Percentiles rank a stretch among this genome's conserved stretches.
These are phyloP conservation scores for Brachionus sp. DNA, from an alignment of 1,140 invertebrate species.

Conservation along the genomic window DNA sequence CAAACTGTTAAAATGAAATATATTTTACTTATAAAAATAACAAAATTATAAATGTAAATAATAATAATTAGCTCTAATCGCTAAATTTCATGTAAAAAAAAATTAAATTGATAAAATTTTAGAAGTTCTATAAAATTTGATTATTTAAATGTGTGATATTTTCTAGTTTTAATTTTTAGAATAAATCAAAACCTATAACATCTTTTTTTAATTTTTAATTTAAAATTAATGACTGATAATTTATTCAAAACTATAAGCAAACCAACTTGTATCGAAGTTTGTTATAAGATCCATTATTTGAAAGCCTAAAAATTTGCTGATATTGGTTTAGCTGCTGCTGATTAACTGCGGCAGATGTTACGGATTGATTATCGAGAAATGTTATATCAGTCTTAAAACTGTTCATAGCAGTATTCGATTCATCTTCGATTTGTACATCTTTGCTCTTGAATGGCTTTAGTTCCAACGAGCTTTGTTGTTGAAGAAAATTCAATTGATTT, in stretches of 20 bases:
- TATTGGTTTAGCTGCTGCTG: background rate
- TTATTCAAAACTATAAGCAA: background rate
- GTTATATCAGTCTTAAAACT: background rate
- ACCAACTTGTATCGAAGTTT: constrained; percentile 18
- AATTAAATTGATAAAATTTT: too few relatives aligned
- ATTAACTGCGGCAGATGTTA: background rate
- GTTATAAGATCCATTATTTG: background rate
- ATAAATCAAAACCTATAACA: too few relatives aligned
- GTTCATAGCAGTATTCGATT: background rate
- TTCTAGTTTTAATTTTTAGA: too few relatives aligned
- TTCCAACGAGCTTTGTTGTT: background rate
- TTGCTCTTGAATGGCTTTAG: background rate
- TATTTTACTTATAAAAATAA: too few relatives aligned
- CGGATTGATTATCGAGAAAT: background rate
- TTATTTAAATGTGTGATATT: too few relatives aligned
- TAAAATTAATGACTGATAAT: background rate
- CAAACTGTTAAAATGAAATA: too few relatives aligned
- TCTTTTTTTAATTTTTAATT: background rate
- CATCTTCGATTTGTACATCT: constrained; percentile 1
- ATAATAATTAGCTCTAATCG: too few relatives aligned
- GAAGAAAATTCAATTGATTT: background rate
- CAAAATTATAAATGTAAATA: too few relatives aligned
- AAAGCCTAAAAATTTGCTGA: background rate
- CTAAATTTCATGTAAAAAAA: too few relatives aligned
- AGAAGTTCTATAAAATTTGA: too few relatives aligned